Evolutionary conservation across 2,797 vertebrate genomes (phyloP).

Genomic region (Cyclura pinguis): DNA sequence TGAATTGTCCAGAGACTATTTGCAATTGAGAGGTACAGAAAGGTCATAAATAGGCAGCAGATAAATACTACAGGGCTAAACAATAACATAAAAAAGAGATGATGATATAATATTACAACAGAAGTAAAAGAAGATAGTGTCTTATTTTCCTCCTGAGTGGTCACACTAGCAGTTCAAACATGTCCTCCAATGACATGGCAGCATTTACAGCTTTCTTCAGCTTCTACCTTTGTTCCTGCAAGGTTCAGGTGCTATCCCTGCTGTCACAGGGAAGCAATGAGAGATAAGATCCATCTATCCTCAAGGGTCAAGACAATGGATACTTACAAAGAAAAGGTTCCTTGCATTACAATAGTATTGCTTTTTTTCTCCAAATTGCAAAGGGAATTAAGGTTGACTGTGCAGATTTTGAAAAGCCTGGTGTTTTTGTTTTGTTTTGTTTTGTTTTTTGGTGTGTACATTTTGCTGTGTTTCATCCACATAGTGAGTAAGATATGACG

Average conservation of each 20-base stretch:
- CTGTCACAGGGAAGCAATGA: not conserved
- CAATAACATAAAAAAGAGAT: not conserved
- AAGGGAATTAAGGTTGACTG: not conserved
- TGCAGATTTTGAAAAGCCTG: not conserved
- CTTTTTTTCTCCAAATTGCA: not conserved
- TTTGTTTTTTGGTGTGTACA: not conserved
- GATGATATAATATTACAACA: not conserved
- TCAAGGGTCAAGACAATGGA: not conserved
- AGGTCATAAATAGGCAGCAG: not conserved
- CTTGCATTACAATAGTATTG: not conserved
- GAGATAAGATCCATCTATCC: not conserved
- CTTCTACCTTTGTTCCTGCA: not conserved
- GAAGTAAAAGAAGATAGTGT: not conserved
- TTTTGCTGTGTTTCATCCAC: not conserved
- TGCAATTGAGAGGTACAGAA: not conserved
- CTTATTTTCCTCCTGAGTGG: too few species aligned
- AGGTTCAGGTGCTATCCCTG: not conserved
- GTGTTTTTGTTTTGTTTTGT: too few species aligned
- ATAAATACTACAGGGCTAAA: not conserved
- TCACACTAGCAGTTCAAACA: not conserved
- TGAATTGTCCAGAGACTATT: not conserved
- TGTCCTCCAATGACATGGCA: not conserved
- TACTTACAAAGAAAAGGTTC: not conserved
- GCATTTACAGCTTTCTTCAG: not conserved
- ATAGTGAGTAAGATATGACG: not conserved